Conservation (phyloP, 2,113 vertebrate species). For the Plecotus auritus region DNA sequence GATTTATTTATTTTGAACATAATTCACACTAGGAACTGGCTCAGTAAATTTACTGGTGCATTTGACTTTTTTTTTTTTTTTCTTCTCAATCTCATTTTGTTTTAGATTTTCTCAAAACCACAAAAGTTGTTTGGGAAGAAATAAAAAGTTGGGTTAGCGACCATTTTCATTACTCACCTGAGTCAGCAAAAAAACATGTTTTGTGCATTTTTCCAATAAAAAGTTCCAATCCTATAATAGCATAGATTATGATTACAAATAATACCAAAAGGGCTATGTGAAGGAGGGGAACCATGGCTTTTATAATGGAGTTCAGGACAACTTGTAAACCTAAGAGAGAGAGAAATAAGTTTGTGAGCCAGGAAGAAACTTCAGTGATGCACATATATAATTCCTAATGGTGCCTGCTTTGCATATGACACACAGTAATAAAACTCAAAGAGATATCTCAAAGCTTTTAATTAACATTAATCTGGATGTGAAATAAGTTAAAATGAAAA, state of each 20-base stretch:
- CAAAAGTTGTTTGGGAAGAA: neutral
- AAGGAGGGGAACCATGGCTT: slow-evolving; percentile 99
- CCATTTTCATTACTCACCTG: slow-evolving; percentile 83
- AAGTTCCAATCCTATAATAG: slow-evolving; percentile 99
- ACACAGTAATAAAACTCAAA: slow-evolving; percentile 16
- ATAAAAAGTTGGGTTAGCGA: neutral
- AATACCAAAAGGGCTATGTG: slow-evolving; percentile 99
- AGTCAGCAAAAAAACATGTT: slow-evolving; percentile 91
- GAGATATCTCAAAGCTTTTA: neutral
- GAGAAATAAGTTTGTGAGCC: slow-evolving; percentile 54
- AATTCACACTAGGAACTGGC: neutral
- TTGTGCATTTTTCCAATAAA: slow-evolving; percentile 99
- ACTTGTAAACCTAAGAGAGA: slow-evolving; percentile 96
- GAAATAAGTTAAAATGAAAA: neutral
- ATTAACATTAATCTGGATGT: neutral
- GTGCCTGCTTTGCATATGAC: neutral
- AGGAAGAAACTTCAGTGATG: neutral
- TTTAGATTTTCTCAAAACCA: slow-evolving; percentile 12
- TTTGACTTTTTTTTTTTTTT: neutral
- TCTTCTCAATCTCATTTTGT: neutral
- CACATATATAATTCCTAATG: neutral
- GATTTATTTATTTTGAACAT: neutral
- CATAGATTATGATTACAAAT: slow-evolving; percentile 99
- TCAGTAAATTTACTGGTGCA: neutral
- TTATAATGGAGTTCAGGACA: slow-evolving; percentile 99